Conservation (phyloP, 1,140 invertebrate species). For the Zaprionus vittiger region DNA sequence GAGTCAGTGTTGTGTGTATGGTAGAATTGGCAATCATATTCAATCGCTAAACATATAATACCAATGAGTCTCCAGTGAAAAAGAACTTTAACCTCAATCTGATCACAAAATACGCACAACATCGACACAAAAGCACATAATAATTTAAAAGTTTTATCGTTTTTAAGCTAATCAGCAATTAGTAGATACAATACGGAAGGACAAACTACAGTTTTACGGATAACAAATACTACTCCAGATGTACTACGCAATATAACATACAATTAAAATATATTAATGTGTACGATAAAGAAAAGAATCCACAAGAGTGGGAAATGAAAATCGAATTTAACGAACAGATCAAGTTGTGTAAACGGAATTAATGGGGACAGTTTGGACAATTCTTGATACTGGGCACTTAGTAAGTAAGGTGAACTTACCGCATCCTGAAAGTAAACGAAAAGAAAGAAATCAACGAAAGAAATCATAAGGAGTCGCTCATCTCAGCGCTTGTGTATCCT, state of each 20-base stretch:
- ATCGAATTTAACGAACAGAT: conserved; percentile 3
- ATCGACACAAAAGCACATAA: conserved; percentile 52
- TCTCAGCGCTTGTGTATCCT: conserved; percentile 15
- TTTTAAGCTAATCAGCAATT: conserved; percentile 37
- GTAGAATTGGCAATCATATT: background rate
- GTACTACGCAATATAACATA: conserved; percentile 22
- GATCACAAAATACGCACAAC: conserved; percentile 68
- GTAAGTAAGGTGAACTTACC: conserved; percentile 76
- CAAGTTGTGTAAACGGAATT: background rate
- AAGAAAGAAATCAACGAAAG: conserved; percentile 80
- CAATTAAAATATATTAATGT: background rate
- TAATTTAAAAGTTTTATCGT: conserved; percentile 12
- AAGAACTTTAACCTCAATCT: conserved; percentile 15
- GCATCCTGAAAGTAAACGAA: conserved; percentile 84
- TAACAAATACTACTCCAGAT: conserved; percentile 26
- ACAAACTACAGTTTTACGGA: conserved; percentile 12
- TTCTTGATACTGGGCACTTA: conserved; percentile 35
- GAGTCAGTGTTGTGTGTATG: background rate
- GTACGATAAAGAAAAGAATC: conserved; percentile 6
- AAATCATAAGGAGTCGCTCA: conserved; percentile 70
- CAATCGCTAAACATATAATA: background rate
- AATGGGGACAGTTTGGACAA: background rate
- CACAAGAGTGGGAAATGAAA: conserved; percentile 12
- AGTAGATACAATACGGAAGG: conserved; percentile 48
- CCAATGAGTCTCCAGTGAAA: background rate